Conservation (phyloP, 2,797 vertebrate species). For the Alexandromys oeconomus region DNA sequence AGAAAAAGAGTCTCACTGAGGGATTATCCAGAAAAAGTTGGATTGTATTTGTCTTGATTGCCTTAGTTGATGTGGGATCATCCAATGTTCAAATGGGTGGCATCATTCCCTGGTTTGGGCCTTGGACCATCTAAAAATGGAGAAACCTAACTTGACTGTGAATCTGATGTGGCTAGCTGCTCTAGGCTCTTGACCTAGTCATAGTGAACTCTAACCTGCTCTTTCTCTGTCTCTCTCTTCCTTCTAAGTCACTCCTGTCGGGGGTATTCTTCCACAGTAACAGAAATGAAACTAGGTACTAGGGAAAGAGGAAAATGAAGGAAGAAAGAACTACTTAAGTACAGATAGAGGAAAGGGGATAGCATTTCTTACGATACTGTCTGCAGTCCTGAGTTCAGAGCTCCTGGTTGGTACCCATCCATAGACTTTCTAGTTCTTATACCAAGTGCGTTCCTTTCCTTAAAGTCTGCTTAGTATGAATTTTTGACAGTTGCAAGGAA, state of each 20-base stretch:
- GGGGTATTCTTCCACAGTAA: neutral
- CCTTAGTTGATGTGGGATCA: neutral
- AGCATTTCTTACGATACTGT: neutral
- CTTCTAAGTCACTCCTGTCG: neutral
- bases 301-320: neutral
- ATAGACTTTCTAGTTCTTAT: slow-evolving; percentile 52
- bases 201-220: neutral
- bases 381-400: neutral
- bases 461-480: slow-evolving; percentile 16
- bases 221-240: neutral
- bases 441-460: slow-evolving; percentile 10
- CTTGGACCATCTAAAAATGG: neutral
- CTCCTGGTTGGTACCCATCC: neutral
- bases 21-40: neutral
- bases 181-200: neutral
- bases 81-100: neutral
- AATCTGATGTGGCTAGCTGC: neutral
- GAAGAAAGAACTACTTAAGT: slow-evolving; percentile 27
- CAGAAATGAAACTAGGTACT: neutral
- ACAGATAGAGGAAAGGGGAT: neutral
- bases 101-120: neutral
- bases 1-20: neutral
- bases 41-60: neutral
- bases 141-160: neutral
- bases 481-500: slow-evolving; percentile 65